A percentile compares a stretch with the other conserved stretches of the same genome.
phyloP scores from a whole-genome alignment of 2,888 invertebrate species.

The Spicauda simplicius region DNA sequence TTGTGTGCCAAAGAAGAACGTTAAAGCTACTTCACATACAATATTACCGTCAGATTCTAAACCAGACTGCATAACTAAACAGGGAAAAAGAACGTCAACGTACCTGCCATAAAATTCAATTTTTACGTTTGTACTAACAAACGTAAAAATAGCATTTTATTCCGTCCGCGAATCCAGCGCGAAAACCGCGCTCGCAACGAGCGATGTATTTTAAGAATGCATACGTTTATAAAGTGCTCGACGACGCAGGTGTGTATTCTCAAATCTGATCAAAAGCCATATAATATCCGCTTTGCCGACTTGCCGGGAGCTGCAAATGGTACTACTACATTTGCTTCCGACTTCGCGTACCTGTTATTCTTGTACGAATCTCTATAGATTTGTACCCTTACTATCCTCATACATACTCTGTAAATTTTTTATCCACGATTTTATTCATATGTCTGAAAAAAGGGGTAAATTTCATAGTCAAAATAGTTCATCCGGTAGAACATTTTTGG shows the following conservation, averaged over 20 bases:
- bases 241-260: constrained; percentile 43
- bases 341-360: neutral
- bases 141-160: constrained; percentile 20
- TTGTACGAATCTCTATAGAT: too few relatives aligned
- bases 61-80: neutral
- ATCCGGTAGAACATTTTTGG: too few relatives aligned
- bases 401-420: too few relatives aligned
- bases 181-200: constrained; percentile 25
- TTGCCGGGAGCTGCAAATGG: constrained; percentile 14
- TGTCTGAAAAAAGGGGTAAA: too few relatives aligned
- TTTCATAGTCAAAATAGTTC: too few relatives aligned
- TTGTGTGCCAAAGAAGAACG: too few relatives aligned
- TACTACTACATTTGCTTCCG: neutral
- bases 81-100: neutral
- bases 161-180: constrained; percentile 12
- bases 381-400: too few relatives aligned
- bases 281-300: constrained; percentile 18
- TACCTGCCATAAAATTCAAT: neutral
- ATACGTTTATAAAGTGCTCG: constrained; percentile 41
- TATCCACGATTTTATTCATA: too few relatives aligned
- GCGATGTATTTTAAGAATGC: constrained; percentile 41
- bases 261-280: constrained; percentile 42
- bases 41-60: neutral
- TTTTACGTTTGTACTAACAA: neutral
- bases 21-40: neutral